phyloP scores from a whole-genome alignment of 2,113 vertebrate genomes.

The Chaenogobius annularis region DNA sequence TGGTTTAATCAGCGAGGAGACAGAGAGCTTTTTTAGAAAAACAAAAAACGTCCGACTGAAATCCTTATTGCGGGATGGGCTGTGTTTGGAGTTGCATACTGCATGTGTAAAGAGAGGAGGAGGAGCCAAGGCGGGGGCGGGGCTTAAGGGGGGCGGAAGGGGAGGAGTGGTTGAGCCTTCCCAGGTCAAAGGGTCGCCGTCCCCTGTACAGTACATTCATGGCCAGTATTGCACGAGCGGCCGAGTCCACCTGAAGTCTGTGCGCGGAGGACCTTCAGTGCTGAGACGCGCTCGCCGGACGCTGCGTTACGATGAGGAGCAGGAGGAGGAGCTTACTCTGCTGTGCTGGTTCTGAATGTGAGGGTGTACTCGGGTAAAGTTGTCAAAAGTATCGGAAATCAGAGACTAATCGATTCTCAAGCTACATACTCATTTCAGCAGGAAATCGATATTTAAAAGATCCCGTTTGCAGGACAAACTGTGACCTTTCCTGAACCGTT shows the following conservation, averaged over 20 bases:
- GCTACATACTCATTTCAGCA: too few species aligned
- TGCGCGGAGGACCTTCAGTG: slow-evolving; percentile 60
- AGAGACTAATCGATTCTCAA: too few species aligned
- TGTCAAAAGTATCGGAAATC: too few species aligned
- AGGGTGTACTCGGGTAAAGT: neutral
- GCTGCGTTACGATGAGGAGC: too few species aligned
- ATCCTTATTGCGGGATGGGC: slow-evolving; percentile 91
- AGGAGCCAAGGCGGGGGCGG: slow-evolving; percentile 40
- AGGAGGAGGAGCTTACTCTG: neutral
- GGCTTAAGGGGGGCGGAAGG: slow-evolving; percentile 31
- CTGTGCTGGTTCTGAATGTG: neutral
- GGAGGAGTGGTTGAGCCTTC: slow-evolving; percentile 32
- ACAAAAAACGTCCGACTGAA: slow-evolving; percentile 78
- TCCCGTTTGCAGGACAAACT: too few species aligned
- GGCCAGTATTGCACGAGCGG: slow-evolving; percentile 75
- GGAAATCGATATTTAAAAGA: too few species aligned
- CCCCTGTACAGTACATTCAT: slow-evolving; percentile 87
- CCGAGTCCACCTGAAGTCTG: slow-evolving; percentile 80
- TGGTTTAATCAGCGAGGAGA: neutral
- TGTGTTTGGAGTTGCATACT: slow-evolving; percentile 75
- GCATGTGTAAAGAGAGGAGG: slow-evolving; percentile 61
- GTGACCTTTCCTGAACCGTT: too few species aligned
- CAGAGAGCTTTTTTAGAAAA: slow-evolving; percentile 41
- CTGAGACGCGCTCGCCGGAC: slow-evolving; percentile 27
- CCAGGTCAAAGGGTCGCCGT: slow-evolving; percentile 40